Evolutionary conservation across 2,888 invertebrate species (phyloP), one percentile per base, ranked within the genome.

Genomic region (Fabriciana adippe): DNA sequence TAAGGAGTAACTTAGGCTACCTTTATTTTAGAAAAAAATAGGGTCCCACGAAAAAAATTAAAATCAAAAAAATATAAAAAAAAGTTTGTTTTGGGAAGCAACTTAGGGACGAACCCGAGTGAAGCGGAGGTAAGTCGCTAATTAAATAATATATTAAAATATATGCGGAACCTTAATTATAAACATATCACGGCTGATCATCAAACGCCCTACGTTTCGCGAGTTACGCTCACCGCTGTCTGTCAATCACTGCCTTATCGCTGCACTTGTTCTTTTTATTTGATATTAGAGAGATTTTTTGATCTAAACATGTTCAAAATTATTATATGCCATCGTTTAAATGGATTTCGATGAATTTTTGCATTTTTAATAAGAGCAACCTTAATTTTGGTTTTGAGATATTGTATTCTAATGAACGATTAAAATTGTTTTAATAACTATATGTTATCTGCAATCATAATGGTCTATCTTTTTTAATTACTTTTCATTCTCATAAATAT

Each of bases 171-270:
- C 86, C 85, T 75, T 66, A 31, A 6, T 48, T 54, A 77, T 79
- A 78, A 61, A 31, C 63, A 21, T 55, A 57, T 68, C 68, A 67
- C 35, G 35, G 35, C 35, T 41, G 35, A 11, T 41, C 35, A 41
- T 41, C 57, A 8, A n/a, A 78, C 69, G 78, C 80, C 78, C 77
- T 77, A 66, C 76, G 85, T 85, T 90, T 91, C 87, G 91, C 92
- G 91, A 90, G 61, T 61, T 61, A 61, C 61, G 61, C 84, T 83
- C 85, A 87, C 90, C 87, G 88, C 90, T 89, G 90, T 90, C 79
- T 90, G 91, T 88, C 91, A 91, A 89, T 90, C 91, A 90, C 62
- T 31, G 48, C 62, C 68, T 41, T 41, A 41, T 41, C 1, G 35
- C 45, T 47, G 48, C 47, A 48, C 48, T 48, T 26, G 31, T 48